These are phyloP conservation scores for Brenthis ino DNA, from an alignment of 2,888 invertebrate genomes.

Conservation along the genomic window DNA sequence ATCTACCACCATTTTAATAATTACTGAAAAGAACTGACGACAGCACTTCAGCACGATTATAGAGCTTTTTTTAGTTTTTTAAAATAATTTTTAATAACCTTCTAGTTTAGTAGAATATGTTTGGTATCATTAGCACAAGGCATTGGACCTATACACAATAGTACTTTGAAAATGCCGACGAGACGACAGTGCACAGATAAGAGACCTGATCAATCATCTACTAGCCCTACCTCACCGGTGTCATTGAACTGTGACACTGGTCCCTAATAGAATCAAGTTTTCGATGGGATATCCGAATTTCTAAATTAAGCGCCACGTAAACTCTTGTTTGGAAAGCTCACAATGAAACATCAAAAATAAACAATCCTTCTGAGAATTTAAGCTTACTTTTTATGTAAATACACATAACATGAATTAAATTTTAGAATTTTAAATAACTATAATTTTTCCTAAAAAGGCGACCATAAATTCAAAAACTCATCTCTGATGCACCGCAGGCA, in stretches of 20 bases:
- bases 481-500: slow-evolving; percentile 68
- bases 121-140: slow-evolving; percentile 61
- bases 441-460: slow-evolving; percentile 49
- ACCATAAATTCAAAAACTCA: slow-evolving; percentile 73
- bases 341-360: slow-evolving; percentile 17
- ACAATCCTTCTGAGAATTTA: slow-evolving; percentile 31
- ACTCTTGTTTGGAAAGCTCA: slow-evolving; percentile 12
- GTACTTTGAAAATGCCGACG: slow-evolving; percentile 77
- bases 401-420: slow-evolving; percentile 39
- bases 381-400: slow-evolving; percentile 24
- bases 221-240: slow-evolving; percentile 76
- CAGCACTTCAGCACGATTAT: too few relatives aligned
- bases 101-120: slow-evolving; percentile 30
- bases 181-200: slow-evolving; percentile 78
- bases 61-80: too few relatives aligned
- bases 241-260: slow-evolving; percentile 66
- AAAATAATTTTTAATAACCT: slow-evolving; percentile 14
- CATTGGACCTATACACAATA: slow-evolving; percentile 69
- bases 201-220: slow-evolving; percentile 78
- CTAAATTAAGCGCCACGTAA: slow-evolving; percentile 33
- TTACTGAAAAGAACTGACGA: too few relatives aligned
- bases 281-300: slow-evolving; percentile 56
- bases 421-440: slow-evolving; percentile 59
- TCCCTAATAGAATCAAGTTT: slow-evolving; percentile 72
- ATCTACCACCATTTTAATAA: too few relatives aligned